Base-by-base conservation (phyloP, 1,140 invertebrate genomes). In the Manduca sexta region DNA sequence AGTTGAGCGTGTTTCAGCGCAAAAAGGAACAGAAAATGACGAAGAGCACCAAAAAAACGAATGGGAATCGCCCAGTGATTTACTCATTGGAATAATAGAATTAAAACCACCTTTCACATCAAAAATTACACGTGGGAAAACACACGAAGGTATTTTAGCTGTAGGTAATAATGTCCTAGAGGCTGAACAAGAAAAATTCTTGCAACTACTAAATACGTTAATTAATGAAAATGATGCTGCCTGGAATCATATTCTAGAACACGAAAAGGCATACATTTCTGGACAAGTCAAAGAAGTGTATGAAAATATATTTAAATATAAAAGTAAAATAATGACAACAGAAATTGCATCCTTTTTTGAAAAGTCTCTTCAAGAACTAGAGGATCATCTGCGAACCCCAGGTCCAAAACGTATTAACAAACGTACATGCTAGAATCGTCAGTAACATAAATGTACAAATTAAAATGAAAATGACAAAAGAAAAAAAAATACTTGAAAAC, bases 31-130 rank as follows among this genome's bases (percentile, higher is more conserved):
- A 34, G 13, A 4, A 43, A 52, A 17, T 38, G 21, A 16, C 38
- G 35, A 56, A 49, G 48, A 57, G 18, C 7, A 17, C 14, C 5
- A 8, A 45, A 7, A 18, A 26, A 15, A 58, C 50, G 56, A 62
- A 40, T 85, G 82, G 82, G 49, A 52, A 26, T 85, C 82, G 14
- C 82, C 82, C 8, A 85, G 82, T 59, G 82, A 85, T 55, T 48
- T 66, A 44, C 45, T 83, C 41, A 74, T 85, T 48, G 77, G 62
- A 16, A 61, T 66, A 50, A 17, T 85, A 57, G 63, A 80, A 41
- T 51, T 85, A 7, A 56, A 61, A 29, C 75, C 79, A 17, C 81
- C 81, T 4, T 80, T 84, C 49, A 84, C 81, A 8, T 84, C 81
- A 3, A 84, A 78, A 69, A 80, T 84, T 43, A 78, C 69, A 5